phyloP scores from a whole-genome alignment of 2,113 vertebrate species.

The Tinamus guttatus region DNA sequence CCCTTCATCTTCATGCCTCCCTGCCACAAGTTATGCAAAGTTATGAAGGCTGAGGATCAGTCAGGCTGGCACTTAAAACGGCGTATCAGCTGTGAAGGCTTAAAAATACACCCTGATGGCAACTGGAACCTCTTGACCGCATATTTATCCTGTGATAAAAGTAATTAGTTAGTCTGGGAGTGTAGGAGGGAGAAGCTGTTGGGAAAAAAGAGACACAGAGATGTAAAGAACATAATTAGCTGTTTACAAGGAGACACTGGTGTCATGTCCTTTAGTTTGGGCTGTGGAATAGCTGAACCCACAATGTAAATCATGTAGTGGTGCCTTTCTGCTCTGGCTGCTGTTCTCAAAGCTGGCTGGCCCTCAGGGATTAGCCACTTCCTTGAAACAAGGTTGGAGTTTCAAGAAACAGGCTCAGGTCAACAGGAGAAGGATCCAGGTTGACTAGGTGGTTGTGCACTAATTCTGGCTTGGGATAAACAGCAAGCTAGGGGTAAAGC shows the following conservation, averaged over 20 bases:
- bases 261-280: neutral
- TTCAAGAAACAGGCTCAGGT: neutral
- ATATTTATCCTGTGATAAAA: neutral
- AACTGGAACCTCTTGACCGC: neutral
- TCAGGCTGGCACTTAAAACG: neutral
- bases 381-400: neutral
- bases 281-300: neutral
- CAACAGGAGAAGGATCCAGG: neutral
- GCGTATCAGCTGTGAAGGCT: neutral
- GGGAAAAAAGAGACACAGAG: neutral
- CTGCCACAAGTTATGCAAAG: neutral
- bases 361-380: neutral
- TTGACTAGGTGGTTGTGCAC: neutral
- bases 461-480: neutral
- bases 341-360: neutral
- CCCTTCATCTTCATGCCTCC: neutral
- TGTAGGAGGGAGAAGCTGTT: neutral
- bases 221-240: slow-evolving; percentile 43
- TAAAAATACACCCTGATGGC: neutral
- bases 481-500: accelerated
- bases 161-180: neutral
- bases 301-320: neutral
- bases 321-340: neutral
- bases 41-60: neutral
- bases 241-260: slow-evolving; percentile 19